Evolutionary conservation across 2,888 invertebrate genomes (phyloP).

Genomic region (Gandaritis pyraliata): DNA sequence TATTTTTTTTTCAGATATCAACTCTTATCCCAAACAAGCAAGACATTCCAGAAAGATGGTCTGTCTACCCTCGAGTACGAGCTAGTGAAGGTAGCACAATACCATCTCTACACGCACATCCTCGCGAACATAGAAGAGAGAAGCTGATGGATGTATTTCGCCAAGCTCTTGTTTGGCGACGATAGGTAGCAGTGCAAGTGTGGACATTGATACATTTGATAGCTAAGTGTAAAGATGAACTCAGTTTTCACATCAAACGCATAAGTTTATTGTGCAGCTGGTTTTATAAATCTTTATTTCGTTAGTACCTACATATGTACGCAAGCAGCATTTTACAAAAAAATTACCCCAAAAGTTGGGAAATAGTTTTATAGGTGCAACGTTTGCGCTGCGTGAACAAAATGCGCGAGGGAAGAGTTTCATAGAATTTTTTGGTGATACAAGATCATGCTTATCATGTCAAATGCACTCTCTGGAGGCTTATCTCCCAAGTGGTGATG

Average conservation of each 20-base stretch:
- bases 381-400: no score
- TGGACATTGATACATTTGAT: constrained; percentile 21
- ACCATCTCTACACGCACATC: constrained; percentile 92
- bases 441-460: no score
- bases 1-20: constrained; percentile 88
- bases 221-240: background rate
- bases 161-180: constrained; percentile 82
- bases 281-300: no score
- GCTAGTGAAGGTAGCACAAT: constrained; percentile 86
- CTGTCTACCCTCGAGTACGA: constrained; percentile 93
- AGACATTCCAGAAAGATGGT: constrained; percentile 93
- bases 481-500: no score
- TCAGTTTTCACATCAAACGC: constrained; percentile 8
- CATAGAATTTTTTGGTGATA: no score
- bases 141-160: constrained; percentile 88
- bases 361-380: no score
- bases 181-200: constrained; percentile 57
- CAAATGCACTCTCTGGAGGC: no score
- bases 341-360: no score
- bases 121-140: constrained; percentile 89
- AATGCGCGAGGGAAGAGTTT: no score
- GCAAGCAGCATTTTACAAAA: no score
- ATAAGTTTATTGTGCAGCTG: no score
- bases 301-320: no score
- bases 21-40: constrained; percentile 92